Conservation (phyloP, 2,797 vertebrate species). For the Remorina albescens region DNA sequence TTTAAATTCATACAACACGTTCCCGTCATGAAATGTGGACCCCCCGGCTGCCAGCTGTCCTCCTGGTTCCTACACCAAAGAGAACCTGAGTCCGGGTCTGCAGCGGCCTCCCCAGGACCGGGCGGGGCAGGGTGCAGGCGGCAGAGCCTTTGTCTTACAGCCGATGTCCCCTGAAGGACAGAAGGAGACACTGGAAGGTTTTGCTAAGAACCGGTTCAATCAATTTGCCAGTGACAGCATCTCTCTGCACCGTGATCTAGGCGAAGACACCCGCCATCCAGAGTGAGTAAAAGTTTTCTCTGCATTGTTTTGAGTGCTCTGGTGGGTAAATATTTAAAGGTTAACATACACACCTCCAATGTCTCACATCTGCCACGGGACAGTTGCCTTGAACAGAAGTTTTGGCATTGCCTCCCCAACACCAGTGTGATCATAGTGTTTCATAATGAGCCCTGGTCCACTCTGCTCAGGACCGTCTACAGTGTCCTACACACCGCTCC, state of each 20-base stretch:
- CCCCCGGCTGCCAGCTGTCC: slow-evolving; percentile 73
- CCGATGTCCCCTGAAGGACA: slow-evolving; percentile 76
- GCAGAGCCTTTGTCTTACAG: slow-evolving; percentile 81
- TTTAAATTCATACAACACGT: slow-evolving; percentile 59
- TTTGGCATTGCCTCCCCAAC: slow-evolving; percentile 85
- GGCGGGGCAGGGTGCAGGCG: too few species aligned
- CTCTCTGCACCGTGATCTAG: slow-evolving; percentile 88
- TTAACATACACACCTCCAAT: too few species aligned
- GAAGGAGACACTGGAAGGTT: slow-evolving; percentile 81
- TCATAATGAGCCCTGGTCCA: slow-evolving; percentile 84
- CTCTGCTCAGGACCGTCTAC: slow-evolving; percentile 85
- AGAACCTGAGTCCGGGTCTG: slow-evolving; percentile 84
- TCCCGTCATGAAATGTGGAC: too few species aligned
- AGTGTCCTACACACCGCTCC: slow-evolving; percentile 88
- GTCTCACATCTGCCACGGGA: too few species aligned
- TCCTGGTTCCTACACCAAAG: slow-evolving; percentile 83
- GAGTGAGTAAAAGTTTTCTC: slow-evolving; percentile 89
- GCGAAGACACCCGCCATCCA: slow-evolving; percentile 85
- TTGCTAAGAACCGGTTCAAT: slow-evolving; percentile 87
- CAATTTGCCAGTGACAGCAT: slow-evolving; percentile 90
- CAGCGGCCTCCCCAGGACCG: slow-evolving; percentile 85
- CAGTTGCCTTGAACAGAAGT: slow-evolving; percentile 87
- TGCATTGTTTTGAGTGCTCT: too few species aligned
- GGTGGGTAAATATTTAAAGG: too few species aligned
- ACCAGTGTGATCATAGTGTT: slow-evolving; percentile 91